Base-by-base conservation (phyloP, 2,113 vertebrate species). In the Ceratotherium simum region DNA sequence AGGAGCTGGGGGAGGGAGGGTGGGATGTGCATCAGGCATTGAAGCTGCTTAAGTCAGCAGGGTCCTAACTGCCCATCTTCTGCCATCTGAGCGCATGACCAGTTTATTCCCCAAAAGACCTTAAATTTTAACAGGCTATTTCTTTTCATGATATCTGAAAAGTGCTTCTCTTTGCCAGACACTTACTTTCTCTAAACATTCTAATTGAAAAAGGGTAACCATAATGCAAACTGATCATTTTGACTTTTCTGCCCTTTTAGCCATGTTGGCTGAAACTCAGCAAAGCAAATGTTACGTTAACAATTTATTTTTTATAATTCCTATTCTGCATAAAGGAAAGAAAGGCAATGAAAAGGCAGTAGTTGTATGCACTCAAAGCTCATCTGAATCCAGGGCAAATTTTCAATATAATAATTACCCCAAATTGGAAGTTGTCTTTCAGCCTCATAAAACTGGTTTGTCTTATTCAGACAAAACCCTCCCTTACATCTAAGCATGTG, bases 401-500 rank as follows among this genome's bases (percentile, higher is more conserved):
- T 81, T 95, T 96, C 58, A 82, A 65, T 92, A 7, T 62, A 91
- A 81, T 82, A 92, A 88, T 81, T 54, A 86, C n/a, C 18, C 54
- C 3, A 58, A 87, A 90, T 64, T 87, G 18, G 64, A 60, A 82
- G 64, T 64, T 2, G 1, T 51, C n/a, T 69, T 84, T 91, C 31
- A 33, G 18, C 23, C 16, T 95, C 36, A 64, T 39, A 39, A 96
- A 96, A n/a, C 6, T 9, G 0, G 21, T 78, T 67, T 78, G 65
- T 46, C 75, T 94, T 81, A 58, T 81, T 96, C 62, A 79, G 72
- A 64, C 25, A 81, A 78, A 72, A 83, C 23, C 46, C 48, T 48
- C 9, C 6, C 56, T 82, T 21, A 17, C 51, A 36, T 67, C 79
- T 67, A 95, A 67, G 31, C 39, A 31, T n/a, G 17, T 42, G 48